Evolutionary conservation across 2,888 invertebrate genomes (phyloP), one percentile per base, ranked within the genome.

Genomic region (Autographa gamma): DNA sequence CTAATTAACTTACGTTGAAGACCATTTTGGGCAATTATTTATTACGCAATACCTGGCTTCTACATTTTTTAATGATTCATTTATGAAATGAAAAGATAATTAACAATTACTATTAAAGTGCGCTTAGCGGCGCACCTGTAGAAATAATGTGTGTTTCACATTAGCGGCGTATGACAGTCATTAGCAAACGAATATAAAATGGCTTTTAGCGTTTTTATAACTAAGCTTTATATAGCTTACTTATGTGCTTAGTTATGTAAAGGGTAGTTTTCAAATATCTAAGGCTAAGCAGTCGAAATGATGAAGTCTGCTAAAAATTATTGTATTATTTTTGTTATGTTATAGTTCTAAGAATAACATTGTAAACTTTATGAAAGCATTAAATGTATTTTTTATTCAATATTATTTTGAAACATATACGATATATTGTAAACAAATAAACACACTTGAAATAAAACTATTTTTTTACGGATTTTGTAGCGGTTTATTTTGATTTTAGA

Each of bases 111-210:
- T 87, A 86, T 88, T 85, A 89, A 88, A 89, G 81, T 69, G 81
- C 71, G 82, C 85, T 88, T 84, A 82, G 80, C 58, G 83, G 82
- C 85, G 74, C 89, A 89, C 88, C 88, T 89, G 87, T 85, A 85
- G 85, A 85, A 84, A 70, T 69, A 84, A 81, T 86, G 86, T 88
- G 81, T 81, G 82, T 71, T 85, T 74, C 81, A 78, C 88, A 90
- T 90, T 88, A 87, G 83, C 85, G 73, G 76, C 79, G 82, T 80
- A 78, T 79, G 82, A 64, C 56, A 80, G 78, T 84, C 86, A 84
- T 89, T 88, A 87, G 80, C 85, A 77, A 76, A 80, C 60, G 65
- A 74, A 76, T 80, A 80, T 82, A 69, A 81, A 82, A 83, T 73
- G 64, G 71, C 73, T 79, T 80, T 78, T 73, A 63, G 14, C 61